Percentiles rank a stretch among this genome's conserved stretches.
phyloP scores from a whole-genome alignment of 2,888 invertebrate species.

The Pimpla rufipes region DNA sequence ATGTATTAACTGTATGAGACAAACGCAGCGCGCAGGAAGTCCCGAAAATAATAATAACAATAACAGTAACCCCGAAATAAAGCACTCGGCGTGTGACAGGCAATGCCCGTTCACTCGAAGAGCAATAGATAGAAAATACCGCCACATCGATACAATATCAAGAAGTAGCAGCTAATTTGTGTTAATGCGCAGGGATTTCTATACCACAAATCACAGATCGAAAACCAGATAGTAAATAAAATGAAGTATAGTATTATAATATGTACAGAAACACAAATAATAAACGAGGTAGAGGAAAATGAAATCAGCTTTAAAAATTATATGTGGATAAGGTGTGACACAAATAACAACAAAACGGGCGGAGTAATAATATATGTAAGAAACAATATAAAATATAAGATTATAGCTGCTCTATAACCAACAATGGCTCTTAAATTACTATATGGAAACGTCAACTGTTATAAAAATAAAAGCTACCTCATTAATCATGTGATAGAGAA shows the following conservation, averaged over 20 bases:
- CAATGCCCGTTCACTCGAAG: not conserved
- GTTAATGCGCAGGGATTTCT: not conserved
- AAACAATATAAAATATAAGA: not conserved
- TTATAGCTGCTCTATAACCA: too few relatives aligned
- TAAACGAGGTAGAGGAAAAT: not conserved
- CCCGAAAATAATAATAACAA: not conserved
- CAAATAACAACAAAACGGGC: not conserved
- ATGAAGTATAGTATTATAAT: not conserved
- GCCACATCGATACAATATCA: not conserved
- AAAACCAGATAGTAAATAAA: not conserved
- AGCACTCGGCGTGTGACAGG: not conserved
- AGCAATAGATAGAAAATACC: not conserved
- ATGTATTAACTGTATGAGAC: not conserved
- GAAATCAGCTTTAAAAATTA: not conserved
- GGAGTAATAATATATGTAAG: not conserved
- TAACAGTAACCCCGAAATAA: not conserved
- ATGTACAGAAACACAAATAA: slow-evolving; percentile 5
- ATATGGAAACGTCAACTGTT: too few relatives aligned
- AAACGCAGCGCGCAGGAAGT: too few relatives aligned
- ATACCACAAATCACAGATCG: not conserved
- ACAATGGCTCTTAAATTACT: too few relatives aligned
- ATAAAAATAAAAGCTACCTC: too few relatives aligned
- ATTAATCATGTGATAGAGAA: too few relatives aligned
- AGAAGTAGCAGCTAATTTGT: slow-evolving; percentile 6
- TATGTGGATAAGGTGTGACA: slow-evolving; percentile 3